phyloP scores from a whole-genome alignment of 2,113 vertebrate genomes.

The Nipponia nippon region DNA sequence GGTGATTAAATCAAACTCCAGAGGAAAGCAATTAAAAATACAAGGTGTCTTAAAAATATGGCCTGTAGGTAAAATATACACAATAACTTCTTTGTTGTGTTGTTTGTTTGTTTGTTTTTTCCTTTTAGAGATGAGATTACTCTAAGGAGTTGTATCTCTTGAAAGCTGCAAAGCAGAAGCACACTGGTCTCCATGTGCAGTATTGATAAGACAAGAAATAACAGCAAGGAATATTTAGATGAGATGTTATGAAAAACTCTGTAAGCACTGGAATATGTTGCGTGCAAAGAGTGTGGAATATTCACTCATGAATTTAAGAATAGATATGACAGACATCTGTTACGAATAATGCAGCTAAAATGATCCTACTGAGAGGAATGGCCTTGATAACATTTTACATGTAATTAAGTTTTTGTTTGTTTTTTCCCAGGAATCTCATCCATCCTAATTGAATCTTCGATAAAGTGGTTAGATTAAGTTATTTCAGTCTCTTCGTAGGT shows the following conservation, averaged over 20 bases:
- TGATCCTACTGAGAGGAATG: not conserved
- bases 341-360: not conserved
- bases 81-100: not conserved
- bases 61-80: not conserved
- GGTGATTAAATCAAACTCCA: not conserved
- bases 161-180: not conserved
- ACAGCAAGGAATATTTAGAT: not conserved
- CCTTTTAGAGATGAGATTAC: not conserved
- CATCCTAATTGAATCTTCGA: not conserved
- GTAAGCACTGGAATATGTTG: not conserved
- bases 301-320: not conserved
- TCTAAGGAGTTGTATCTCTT: not conserved
- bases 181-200: not conserved
- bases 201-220: not conserved
- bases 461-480: not conserved
- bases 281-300: not conserved
- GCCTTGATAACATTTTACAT: not conserved
- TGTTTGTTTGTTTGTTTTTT: not conserved
- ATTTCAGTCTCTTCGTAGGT: not conserved
- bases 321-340: not conserved
- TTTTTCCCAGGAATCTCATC: not conserved
- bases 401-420: conserved; percentile 6
- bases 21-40: not conserved
- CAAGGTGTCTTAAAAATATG: not conserved
- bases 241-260: not conserved